A percentile compares a stretch with the other conserved stretches of the same genome.
Evolutionary conservation across 2,113 vertebrate genomes (phyloP).

Genomic region (Antechinus stuartii): DNA sequence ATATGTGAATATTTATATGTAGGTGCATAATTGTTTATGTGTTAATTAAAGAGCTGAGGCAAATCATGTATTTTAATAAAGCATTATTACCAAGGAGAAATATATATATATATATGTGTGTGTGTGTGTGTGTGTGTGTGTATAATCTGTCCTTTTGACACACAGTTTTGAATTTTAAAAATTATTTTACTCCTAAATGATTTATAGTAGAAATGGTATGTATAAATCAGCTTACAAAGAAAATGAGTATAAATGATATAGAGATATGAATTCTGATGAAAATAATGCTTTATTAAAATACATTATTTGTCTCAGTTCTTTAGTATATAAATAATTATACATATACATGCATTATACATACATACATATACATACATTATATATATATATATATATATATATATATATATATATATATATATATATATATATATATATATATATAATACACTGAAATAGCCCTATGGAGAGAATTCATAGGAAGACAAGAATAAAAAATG

Average conservation of each 20-base stretch:
- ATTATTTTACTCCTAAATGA: constrained; percentile 7
- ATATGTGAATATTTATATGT: no score
- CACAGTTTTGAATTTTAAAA: neutral
- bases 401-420: no score
- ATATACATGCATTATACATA: neutral
- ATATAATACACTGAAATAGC: neutral
- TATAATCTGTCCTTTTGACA: neutral
- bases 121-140: no score
- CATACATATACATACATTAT: no score
- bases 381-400: no score
- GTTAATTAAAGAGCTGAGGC: no score
- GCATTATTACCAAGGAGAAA: neutral
- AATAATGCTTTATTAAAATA: neutral
- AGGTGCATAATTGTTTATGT: no score
- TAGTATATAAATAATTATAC: neutral
- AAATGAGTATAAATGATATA: constrained; percentile 12
- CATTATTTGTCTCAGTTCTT: neutral
- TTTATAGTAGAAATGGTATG: neutral
- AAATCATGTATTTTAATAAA: no score
- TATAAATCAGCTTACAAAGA: constrained; percentile 10
- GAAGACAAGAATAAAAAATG: neutral
- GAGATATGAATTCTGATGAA: constrained; percentile 12
- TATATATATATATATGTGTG: no score
- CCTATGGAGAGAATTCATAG: neutral
- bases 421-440: no score